Percentiles rank a stretch among this genome's conserved stretches.
Evolutionary conservation across 2,113 vertebrate genomes (phyloP).

Genomic region (Garra rufa): DNA sequence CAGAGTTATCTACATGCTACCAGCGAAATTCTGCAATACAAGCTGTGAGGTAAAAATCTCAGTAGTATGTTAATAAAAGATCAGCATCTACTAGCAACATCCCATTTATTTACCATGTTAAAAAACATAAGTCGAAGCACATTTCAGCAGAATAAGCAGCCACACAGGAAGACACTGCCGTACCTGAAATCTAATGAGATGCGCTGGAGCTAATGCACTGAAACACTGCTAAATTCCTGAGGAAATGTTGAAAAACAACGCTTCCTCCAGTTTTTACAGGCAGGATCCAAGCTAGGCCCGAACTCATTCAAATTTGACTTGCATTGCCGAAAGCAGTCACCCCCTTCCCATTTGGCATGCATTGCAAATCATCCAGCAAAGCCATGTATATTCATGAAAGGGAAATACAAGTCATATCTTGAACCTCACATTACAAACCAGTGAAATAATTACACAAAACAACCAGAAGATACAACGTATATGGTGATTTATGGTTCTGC

Average conservation of each 20-base stretch:
- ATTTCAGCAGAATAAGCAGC: neutral
- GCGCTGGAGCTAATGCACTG: neutral
- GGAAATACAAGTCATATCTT: constrained; percentile 53
- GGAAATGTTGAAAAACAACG: neutral
- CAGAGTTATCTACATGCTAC: neutral
- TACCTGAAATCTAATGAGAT: constrained; percentile 15
- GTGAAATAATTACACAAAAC: constrained; percentile 67
- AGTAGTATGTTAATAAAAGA: neutral
- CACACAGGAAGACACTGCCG: neutral
- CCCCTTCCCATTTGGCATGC: constrained; percentile 2
- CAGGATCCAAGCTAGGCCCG: constrained; percentile 50
- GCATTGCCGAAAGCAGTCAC: constrained; percentile 31
- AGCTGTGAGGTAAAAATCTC: neutral
- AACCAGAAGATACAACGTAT: constrained; percentile 63
- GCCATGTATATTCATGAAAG: constrained; percentile 55
- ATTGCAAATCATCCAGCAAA: constrained; percentile 44
- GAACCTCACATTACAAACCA: constrained; percentile 50
- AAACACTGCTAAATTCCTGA: neutral
- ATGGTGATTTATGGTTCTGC: constrained; percentile 68
- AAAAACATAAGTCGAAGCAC: neutral
- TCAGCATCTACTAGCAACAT: neutral
- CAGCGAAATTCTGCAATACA: neutral
- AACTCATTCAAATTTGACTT: constrained; percentile 36
- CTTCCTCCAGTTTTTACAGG: constrained; percentile 35
- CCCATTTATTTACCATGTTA: neutral